A percentile compares a stretch with the other conserved stretches of the same genome.
Evolutionary conservation across 2,113 vertebrate genomes (phyloP).

Genomic region (Gorsachius goisagi): DNA sequence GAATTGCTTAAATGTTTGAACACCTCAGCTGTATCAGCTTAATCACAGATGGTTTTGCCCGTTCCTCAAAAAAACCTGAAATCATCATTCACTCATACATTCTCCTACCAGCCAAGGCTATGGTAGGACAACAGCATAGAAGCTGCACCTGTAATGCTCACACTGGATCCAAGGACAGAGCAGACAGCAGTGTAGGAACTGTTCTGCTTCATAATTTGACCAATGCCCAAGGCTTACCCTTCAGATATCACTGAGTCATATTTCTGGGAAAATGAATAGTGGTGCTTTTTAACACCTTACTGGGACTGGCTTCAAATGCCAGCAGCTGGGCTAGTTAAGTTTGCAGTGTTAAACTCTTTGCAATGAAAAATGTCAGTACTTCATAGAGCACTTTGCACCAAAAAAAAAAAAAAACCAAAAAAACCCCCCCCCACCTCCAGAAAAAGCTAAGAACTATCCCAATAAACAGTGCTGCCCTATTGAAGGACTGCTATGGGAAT

Average conservation of each 20-base stretch:
- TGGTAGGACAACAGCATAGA: not conserved
- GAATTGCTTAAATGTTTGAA: not conserved
- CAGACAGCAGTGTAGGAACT: not conserved
- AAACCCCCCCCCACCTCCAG: too few relatives aligned
- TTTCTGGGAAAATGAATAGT: not conserved
- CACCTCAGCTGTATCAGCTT: not conserved
- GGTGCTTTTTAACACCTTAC: not conserved
- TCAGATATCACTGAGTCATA: fast-evolving
- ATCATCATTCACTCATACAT: not conserved
- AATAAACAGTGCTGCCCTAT: not conserved
- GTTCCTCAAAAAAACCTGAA: not conserved
- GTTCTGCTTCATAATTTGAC: not conserved
- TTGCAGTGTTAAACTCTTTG: not conserved
- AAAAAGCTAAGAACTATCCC: not conserved
- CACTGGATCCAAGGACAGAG: not conserved
- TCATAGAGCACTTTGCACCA: not conserved
- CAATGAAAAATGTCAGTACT: not conserved
- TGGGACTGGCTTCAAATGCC: not conserved
- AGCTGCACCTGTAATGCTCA: not conserved
- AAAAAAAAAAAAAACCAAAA: not conserved
- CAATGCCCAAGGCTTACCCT: not conserved
- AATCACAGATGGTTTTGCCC: not conserved
- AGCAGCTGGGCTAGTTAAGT: not conserved
- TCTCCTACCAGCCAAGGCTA: not conserved
- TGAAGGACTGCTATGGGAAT: not conserved